Base-by-base conservation (phyloP, 2,113 vertebrate genomes). In the Aegithalos caudatus region DNA sequence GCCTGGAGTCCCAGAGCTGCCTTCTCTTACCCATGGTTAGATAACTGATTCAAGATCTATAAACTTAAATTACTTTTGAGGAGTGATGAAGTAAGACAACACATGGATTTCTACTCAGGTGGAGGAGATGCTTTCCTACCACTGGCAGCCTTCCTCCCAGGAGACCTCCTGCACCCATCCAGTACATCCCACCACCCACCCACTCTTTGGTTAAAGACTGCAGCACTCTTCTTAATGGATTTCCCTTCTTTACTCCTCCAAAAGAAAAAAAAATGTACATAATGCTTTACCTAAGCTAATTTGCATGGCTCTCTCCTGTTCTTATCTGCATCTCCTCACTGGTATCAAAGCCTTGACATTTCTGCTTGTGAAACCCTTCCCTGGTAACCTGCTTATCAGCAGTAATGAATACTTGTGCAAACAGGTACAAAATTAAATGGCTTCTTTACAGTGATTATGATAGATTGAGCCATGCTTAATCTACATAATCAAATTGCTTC, bases 401-500 rank as follows among this genome's bases (percentile, higher is more conserved):
- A 81, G 66, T 92, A 95, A 97, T 86, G 95, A 96, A 97, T 82
- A 95, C 92, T 97, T 87, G 72, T 44, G 78, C 69, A 96, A 97
- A 97, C 88, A 96, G 91, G 83, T 73, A 93, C 79, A 76, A 95
- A 97, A 97, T 97, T 97, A 96, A 97, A 98, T 92, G 81, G 95
- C 60, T 97, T 96, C 91, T 96, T 97, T 92, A 92, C 76, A 96
- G 89, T 69, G 86, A 97, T 96, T 96, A 84, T 86, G 96, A 97
- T 67, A 96, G 92, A 97, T 70, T 90, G 94, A 96, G 91, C 83
- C 78, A 77, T 50, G 74, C 90, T 95, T 96, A 96, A 98, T 97
- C 96, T 97, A 96, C 86, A 97, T 96, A 96, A 97, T 97, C 97
- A 96, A 95, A 97, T 90, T 97, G 86, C 94, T 85, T 91, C 82